These are phyloP conservation scores for Nemurella pictetii DNA, from an alignment of 2,888 invertebrate genomes.

Conservation along the genomic window DNA sequence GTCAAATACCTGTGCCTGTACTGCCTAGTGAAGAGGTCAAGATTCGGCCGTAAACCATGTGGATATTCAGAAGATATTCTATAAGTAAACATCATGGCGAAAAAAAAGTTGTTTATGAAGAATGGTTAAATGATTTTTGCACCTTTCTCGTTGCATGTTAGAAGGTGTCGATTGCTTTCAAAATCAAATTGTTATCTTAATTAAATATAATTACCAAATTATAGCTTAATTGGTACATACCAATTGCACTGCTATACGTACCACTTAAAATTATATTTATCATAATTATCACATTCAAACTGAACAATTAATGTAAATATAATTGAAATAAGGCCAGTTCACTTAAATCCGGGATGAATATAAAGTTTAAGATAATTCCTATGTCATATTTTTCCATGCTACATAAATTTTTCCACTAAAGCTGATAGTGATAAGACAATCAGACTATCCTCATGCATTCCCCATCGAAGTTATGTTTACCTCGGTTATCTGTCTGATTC, in stretches of 20 bases:
- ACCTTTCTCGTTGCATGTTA: neutral
- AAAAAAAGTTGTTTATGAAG: no score
- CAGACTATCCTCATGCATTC: neutral
- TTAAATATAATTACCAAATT: neutral
- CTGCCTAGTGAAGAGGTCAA: neutral
- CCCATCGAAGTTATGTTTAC: no score
- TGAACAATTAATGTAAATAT: no score
- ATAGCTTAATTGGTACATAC: neutral
- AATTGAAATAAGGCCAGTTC: no score
- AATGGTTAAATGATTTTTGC: no score
- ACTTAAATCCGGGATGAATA: no score
- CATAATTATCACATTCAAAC: neutral
- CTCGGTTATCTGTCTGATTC: neutral
- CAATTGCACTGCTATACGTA: neutral
- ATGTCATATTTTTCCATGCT: neutral
- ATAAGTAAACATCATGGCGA: no score
- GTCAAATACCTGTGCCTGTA: neutral
- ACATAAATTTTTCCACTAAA: neutral
- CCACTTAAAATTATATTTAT: neutral
- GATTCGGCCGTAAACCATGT: neutral
- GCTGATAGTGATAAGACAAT: neutral
- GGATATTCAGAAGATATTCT: no score
- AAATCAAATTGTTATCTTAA: neutral
- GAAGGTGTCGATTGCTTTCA: neutral
- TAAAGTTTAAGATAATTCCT: no score